A percentile compares a stretch with the other conserved stretches of the same genome.
Conservation (phyloP, 92 coral and sea anemone species). For the Pocillopora grandis region DNA sequence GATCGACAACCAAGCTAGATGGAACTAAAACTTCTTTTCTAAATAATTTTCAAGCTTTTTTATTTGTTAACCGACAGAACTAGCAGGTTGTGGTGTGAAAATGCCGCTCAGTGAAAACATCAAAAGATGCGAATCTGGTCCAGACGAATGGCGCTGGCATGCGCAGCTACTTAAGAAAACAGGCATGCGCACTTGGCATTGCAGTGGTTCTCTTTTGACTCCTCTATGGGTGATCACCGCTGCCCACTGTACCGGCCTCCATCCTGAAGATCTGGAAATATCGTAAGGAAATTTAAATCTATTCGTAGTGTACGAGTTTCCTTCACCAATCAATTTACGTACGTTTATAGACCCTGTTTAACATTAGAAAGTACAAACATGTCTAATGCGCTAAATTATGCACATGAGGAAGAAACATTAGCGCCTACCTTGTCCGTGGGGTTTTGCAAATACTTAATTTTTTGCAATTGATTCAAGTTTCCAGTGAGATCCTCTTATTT, state of each 20-base stretch:
- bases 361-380: too few relatives aligned
- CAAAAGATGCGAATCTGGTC: not conserved
- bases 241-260: not conserved
- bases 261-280: not conserved
- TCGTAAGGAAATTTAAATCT: not conserved
- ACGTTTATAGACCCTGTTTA: too few relatives aligned
- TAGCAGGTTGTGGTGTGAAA: not conserved
- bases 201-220: slow-evolving; percentile 4
- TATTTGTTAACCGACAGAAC: not conserved
- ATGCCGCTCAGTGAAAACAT: not conserved
- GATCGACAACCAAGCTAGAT: too few relatives aligned
- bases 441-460: too few relatives aligned
- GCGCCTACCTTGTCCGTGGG: too few relatives aligned
- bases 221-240: not conserved
- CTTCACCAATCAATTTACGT: too few relatives aligned
- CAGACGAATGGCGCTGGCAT: slow-evolving; percentile 3
- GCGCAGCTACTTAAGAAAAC: not conserved
- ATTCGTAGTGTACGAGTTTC: too few relatives aligned
- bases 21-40: too few relatives aligned
- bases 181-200: not conserved
- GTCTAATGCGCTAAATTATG: too few relatives aligned
- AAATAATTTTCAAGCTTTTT: not conserved
- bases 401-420: too few relatives aligned
- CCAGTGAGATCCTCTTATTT: too few relatives aligned
- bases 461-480: too few relatives aligned